These are phyloP conservation scores for Phyllostomus discolor DNA, from an alignment of 2,113 vertebrate genomes.

Conservation along the genomic window DNA sequence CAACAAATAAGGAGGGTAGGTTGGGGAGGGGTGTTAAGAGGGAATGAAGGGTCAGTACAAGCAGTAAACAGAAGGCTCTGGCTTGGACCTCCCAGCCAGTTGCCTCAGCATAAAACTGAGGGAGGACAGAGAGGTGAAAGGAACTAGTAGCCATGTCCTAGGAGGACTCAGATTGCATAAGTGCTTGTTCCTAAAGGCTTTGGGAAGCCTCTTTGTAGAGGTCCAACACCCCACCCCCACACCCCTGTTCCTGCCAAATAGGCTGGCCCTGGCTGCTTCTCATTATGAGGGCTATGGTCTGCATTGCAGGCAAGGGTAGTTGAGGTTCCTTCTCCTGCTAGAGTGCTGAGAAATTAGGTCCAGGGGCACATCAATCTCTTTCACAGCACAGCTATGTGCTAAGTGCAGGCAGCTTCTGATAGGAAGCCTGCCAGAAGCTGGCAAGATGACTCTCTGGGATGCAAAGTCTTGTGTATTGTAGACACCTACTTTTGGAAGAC, in stretches of 20 bases:
- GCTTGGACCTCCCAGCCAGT: background rate
- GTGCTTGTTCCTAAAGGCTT: background rate
- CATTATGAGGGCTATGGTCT: background rate
- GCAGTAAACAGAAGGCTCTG: background rate
- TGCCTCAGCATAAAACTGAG: background rate
- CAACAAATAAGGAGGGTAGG: background rate
- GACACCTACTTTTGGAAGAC: background rate
- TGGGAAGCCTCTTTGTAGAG: background rate
- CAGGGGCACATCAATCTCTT: background rate
- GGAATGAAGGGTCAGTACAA: background rate
- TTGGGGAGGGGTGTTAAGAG: background rate
- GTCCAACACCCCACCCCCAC: background rate
- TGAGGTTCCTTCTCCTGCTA: background rate
- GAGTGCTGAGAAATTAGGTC: background rate
- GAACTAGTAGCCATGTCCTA: background rate
- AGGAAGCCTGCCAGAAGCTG: background rate
- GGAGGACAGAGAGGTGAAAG: background rate
- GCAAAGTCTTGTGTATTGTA: background rate
- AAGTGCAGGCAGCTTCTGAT: slow-evolving; percentile 9
- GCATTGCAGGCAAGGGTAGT: background rate
- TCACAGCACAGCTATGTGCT: background rate
- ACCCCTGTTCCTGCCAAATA: background rate
- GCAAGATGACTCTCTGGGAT: background rate
- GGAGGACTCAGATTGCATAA: background rate
- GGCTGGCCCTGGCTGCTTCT: background rate